Percentiles rank a stretch among this genome's conserved stretches.
Conservation (phyloP, 2,888 invertebrate species). For the Drosophila paracracens region DNA sequence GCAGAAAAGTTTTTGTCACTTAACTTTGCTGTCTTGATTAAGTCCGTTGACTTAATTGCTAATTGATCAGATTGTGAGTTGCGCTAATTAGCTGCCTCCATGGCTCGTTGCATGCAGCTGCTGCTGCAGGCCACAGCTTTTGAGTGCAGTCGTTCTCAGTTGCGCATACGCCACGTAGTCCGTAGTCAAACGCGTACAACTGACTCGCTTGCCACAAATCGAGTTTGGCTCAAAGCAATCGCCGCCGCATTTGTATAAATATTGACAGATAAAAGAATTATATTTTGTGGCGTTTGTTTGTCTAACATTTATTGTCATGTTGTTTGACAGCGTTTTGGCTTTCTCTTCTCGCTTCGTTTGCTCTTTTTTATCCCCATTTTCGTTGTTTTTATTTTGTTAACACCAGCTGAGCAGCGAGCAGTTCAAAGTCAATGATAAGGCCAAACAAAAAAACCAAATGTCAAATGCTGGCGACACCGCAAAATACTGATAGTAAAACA, state of each 20-base stretch:
- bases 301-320: conserved; percentile 26
- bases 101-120: conserved; percentile 2
- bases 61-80: conserved; percentile 75
- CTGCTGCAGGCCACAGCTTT: conserved; percentile 40
- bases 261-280: conserved; percentile 53
- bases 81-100: conserved; percentile 65
- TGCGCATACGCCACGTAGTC: conserved; percentile 48
- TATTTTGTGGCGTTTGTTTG: conserved; percentile 33
- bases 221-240: conserved; percentile 23
- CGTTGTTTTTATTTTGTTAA: conserved; percentile 8
- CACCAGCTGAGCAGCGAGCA: conserved; percentile 4
- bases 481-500: background rate
- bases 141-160: conserved; percentile 20
- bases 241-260: conserved; percentile 61
- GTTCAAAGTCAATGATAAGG: conserved; percentile 40
- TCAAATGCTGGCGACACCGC: background rate
- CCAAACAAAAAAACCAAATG: conserved; percentile 22
- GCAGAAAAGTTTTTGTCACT: conserved; percentile 65
- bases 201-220: conserved; percentile 9
- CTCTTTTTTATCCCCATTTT: background rate
- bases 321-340: conserved; percentile 33
- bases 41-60: conserved; percentile 66
- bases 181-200: conserved; percentile 14
- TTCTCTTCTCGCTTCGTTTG: background rate
- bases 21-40: conserved; percentile 75